phyloP scores from a whole-genome alignment of 2,113 vertebrate species.

The Galemys pyrenaicus region DNA sequence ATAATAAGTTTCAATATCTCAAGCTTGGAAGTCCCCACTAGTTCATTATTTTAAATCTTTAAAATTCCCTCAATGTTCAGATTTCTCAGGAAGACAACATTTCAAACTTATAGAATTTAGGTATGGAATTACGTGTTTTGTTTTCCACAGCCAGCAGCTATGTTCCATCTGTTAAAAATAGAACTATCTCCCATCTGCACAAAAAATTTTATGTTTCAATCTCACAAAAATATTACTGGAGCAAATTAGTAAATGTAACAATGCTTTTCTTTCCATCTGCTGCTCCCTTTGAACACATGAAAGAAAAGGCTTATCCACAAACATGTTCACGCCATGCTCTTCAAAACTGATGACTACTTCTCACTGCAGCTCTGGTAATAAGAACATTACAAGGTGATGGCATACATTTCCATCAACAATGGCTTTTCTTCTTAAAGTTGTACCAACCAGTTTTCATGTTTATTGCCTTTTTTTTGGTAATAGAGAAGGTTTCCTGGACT shows the following conservation, averaged over 20 bases:
- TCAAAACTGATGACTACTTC: no score
- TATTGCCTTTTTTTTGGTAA: neutral
- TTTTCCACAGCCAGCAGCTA: conserved; percentile 32
- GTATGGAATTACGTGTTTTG: neutral
- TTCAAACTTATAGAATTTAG: conserved; percentile 13
- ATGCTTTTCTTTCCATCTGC: neutral
- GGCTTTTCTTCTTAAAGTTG: neutral
- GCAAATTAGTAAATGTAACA: neutral
- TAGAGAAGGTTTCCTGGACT: neutral
- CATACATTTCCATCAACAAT: neutral
- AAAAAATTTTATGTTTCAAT: conserved; percentile 28
- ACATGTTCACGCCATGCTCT: neutral
- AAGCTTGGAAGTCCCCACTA: neutral
- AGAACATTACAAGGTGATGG: neutral
- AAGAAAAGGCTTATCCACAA: neutral
- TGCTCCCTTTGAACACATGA: neutral
- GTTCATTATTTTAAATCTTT: neutral
- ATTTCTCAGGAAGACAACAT: neutral
- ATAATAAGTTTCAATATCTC: neutral
- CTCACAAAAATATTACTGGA: neutral
- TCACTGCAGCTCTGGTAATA: neutral
- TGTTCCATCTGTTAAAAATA: conserved; percentile 48
- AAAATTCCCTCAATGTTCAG: neutral
- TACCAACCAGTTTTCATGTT: neutral
- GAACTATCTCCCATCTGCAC: neutral